A percentile compares a stretch with the other conserved stretches of the same genome.
Evolutionary conservation across 2,888 invertebrate species (phyloP).

Genomic region (Sarcophaga carnaria): DNA sequence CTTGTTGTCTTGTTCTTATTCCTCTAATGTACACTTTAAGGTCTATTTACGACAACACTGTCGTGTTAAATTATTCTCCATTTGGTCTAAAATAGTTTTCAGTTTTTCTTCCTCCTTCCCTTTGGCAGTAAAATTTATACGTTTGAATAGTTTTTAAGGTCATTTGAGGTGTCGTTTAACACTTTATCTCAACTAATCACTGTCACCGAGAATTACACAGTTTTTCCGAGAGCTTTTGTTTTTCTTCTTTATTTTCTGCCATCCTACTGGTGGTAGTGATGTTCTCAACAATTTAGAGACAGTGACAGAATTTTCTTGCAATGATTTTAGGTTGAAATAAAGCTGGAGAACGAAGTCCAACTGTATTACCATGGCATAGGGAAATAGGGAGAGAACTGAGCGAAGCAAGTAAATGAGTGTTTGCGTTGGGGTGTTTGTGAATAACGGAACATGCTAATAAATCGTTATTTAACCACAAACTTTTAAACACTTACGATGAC

Average conservation of each 20-base stretch:
- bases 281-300: neutral
- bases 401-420: neutral
- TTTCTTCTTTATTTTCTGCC: neutral
- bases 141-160: conserved; percentile 53
- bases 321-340: conserved; percentile 1
- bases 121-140: neutral
- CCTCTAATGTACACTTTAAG: no score
- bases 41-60: no score
- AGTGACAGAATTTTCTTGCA: conserved; percentile 45
- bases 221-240: conserved; percentile 7
- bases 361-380: neutral
- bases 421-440: neutral
- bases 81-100: no score
- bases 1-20: no score
- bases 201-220: conserved; percentile 47
- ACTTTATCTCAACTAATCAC: conserved; percentile 62
- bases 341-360: neutral
- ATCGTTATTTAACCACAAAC: conserved; percentile 42
- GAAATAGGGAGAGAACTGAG: neutral
- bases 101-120: no score
- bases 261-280: neutral
- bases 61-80: no score
- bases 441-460: conserved; percentile 57
- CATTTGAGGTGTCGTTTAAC: conserved; percentile 62
- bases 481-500: conserved; percentile 16